Base-by-base conservation (phyloP, 2,113 vertebrate genomes). In the Jacana jacana region DNA sequence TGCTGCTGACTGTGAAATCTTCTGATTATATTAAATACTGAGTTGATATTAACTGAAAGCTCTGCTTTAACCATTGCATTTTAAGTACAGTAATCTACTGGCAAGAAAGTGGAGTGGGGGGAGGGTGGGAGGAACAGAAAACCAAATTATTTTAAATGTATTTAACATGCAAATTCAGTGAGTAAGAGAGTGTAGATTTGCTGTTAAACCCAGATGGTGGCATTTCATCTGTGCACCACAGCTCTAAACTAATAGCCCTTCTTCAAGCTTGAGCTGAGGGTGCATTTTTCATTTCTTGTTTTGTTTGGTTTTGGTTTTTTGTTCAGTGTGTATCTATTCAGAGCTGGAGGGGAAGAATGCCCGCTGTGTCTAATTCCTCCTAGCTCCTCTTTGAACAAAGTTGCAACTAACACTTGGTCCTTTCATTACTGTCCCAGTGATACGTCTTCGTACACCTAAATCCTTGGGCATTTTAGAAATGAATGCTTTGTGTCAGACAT, bases 331-430 rank as follows among this genome's bases (percentile, higher is more conserved):
- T 75, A 13, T 73, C 49, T 81, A 49, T 93, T 91, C 81, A 91
- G 88, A 72, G 83, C 86, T 89, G 37, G 77, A 86, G 78, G 91
- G 66, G 63, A 87, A 81, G 91, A 95, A 96, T 85, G 77, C 92
- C 81, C 85, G 73, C 91, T 94, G 83, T 95, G 88, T 96, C 69
- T 84, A 61, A 94, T 92, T 86, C 93, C 84, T 94, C 78, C 39
- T 49, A 37, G 81, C 71, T 91, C 85, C 77, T 66, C 81, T 95
- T 89, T 87, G 91, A 95, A 87, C 77, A 80, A 77, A 95, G 86
- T 96, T 95, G 91, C 78, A 55, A 0, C 80, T 76, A 79, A 86
- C 80, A 76, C 83, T 96, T 63, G 63, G 49, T 85, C 91, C 81
- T 96, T 96, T 96, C 77, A 77, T 83, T 94, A 42, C 83, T 64